Evolutionary conservation across 2,797 vertebrate genomes (phyloP), one percentile per base, ranked within the genome.

Genomic region (Rhinatrema bivittatum): DNA sequence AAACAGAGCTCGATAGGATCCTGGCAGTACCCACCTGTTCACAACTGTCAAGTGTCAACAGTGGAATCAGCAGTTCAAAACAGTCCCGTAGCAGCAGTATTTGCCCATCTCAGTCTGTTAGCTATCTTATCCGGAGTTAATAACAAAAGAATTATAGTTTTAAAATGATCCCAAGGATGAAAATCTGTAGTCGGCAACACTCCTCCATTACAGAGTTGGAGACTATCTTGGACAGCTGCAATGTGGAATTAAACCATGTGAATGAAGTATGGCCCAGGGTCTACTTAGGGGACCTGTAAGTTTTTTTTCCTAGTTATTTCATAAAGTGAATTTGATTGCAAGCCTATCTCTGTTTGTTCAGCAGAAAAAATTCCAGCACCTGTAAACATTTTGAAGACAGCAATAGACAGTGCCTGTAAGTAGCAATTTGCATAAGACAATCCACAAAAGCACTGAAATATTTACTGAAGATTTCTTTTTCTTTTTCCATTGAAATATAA

Each of bases 201-300:
- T 59, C 74, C 9, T 73, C 76, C 29, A 74, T 90, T 45, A 83
- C 77, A 62, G 88, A 91, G 36, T 66, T 78, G 60, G 70, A 87
- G 68, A 82, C 52, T 58, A 62, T 86, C 72, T 63, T 83, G 78
- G 82, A 88, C 65, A 81, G 78, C 4, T 91, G 88, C 57, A 78
- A 74, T 39, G 48, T 88, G 22, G 74, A 79, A 48, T 72, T 84
- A 18, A 74, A 67, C 39, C 86, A 84, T 31, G 50, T 86, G 25
- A 82, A 86, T 22, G 85, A 90, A 63, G 87, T 85, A 32, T 84
- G 82, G 84, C 82, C 86, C 18, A 82, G 83, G 45, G 68, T 89
- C 48, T 87, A 52, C 70, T 76, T 80, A 44, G 83, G 85, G 27
- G 75, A 85, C 43, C 76, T 84, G 85, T 87, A 81, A 85, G 89